Percentiles rank a stretch among this genome's conserved stretches.
phyloP scores from a whole-genome alignment of 2,113 vertebrate species.

The Ancistrus triradiatus region DNA sequence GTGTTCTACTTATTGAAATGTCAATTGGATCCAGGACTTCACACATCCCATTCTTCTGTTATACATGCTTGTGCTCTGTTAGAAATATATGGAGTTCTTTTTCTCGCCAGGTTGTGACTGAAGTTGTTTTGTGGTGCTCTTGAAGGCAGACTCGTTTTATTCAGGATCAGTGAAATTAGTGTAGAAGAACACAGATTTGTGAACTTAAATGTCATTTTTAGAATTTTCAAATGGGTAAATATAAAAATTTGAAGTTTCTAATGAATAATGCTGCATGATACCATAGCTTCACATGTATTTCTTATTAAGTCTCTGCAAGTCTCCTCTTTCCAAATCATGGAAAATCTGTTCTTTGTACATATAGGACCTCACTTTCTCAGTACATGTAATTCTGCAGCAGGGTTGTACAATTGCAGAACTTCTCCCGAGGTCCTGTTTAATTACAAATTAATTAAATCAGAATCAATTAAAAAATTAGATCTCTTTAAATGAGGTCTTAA shows the following conservation, averaged over 20 bases:
- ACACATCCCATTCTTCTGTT: slow-evolving; percentile 46
- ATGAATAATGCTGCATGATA: too few relatives aligned
- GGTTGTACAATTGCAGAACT: slow-evolving; percentile 72
- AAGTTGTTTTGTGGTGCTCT: too few relatives aligned
- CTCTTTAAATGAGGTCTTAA: slow-evolving; percentile 68
- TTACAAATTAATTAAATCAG: slow-evolving; percentile 71
- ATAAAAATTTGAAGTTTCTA: too few relatives aligned
- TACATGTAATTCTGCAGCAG: slow-evolving; percentile 79
- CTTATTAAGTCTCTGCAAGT: too few relatives aligned
- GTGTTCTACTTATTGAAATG: slow-evolving; percentile 99
- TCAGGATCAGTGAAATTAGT: too few relatives aligned
- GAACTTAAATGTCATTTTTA: too few relatives aligned
- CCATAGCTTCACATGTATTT: too few relatives aligned
- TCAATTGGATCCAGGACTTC: slow-evolving; percentile 87
- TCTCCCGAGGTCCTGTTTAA: slow-evolving; percentile 53
- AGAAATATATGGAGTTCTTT: slow-evolving; percentile 65
- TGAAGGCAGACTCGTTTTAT: too few relatives aligned
- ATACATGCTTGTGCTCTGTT: slow-evolving; percentile 56
- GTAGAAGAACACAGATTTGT: too few relatives aligned
- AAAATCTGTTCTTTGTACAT: slow-evolving; percentile 5
- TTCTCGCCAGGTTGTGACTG: too few relatives aligned
- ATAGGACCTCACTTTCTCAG: slow-evolving; percentile 67
- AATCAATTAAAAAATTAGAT: slow-evolving; percentile 71
- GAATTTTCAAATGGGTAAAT: too few relatives aligned
- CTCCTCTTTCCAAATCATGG: too few relatives aligned